Base-by-base conservation (phyloP, 2,888 invertebrate species). In the Drosophila rubida region DNA sequence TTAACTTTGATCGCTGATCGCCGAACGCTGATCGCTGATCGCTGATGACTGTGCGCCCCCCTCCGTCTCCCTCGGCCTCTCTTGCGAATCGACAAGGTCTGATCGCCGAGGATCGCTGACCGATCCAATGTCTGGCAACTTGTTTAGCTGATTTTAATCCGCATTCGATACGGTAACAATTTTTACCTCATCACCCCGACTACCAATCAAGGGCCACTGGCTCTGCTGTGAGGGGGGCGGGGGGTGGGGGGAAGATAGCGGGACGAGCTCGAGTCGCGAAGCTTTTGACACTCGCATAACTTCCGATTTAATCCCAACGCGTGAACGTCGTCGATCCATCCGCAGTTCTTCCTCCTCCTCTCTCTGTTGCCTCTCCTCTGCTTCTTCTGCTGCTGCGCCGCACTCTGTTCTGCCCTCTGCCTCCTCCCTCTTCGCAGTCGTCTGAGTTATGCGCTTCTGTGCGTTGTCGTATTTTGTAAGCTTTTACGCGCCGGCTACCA, bases 161-260 rank as follows among this genome's bases (percentile, higher is more conserved):
- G 78, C 88, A 89, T 89, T 89, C 89, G 89, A 89, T 89, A 89
- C 87, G 89, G 89, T 87, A 89, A 89, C 88, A 89, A 88, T 78
- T 88, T 72, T 84, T 80, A 75, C 88, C 78, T 87, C 89, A 88
- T 88, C 88, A 86, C 80, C 73, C 68, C 46, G 44, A 53, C 58
- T 67, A 63, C 62, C 66, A 75, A 77, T 79, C 75, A 75, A 61
- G 58, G 46, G 58, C 44, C 63, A 53, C 22, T 35, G 7, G 25
- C 25, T 6, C 1, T 2, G 6, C 6, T 25, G 25, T 25, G 25
- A 2, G 7, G 6, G 7, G 7, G 30, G 25, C 25, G 7, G 1
- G n/a, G 8, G 32, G 48, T 2, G 0, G 1, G 2, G 9, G 25
- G 8, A 6, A 11, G 13, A 7, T 13, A n/a, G 1, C 1, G 13